Conservation (phyloP, 2,888 invertebrate species). For the Drosophila buzzatii region DNA sequence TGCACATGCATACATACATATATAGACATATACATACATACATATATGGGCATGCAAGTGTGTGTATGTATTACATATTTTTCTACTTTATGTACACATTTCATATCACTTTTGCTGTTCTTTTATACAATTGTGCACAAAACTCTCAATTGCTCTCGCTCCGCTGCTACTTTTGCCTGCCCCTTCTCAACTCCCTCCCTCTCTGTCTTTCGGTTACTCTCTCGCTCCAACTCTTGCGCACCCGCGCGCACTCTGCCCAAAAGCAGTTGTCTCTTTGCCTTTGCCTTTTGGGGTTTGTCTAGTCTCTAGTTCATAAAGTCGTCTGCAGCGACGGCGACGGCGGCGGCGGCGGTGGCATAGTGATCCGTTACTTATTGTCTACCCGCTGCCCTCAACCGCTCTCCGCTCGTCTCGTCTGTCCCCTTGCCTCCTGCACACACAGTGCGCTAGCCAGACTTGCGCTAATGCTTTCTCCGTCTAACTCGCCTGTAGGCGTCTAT, state of each 20-base stretch:
- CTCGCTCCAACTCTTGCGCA: not conserved
- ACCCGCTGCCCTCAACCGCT: not conserved
- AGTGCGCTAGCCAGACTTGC: slow-evolving; percentile 21
- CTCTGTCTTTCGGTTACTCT: not conserved
- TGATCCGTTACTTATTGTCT: slow-evolving; percentile 53
- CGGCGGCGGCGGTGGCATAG: slow-evolving; percentile 23
- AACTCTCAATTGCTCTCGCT: slow-evolving; percentile 26
- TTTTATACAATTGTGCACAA: slow-evolving; percentile 26
- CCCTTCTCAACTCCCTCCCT: not conserved
- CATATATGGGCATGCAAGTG: not conserved
- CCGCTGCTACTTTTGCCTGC: not conserved
- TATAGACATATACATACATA: not conserved
- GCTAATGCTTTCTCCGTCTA: slow-evolving; percentile 19
- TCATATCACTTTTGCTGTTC: slow-evolving; percentile 13
- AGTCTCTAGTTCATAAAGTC: slow-evolving; percentile 51
- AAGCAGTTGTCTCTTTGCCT: slow-evolving; percentile 13
- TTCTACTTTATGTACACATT: slow-evolving; percentile 5
- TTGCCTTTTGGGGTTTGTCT: slow-evolving; percentile 39
- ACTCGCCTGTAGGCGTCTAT: slow-evolving; percentile 16
- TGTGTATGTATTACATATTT: not conserved
- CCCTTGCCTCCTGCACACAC: not conserved
- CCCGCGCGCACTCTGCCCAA: not conserved
- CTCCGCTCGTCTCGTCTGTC: not conserved
- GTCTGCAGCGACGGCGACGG: not conserved
- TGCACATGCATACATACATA: not conserved